Conservation (phyloP, 2,113 vertebrate species). For the Gyps fulvus region DNA sequence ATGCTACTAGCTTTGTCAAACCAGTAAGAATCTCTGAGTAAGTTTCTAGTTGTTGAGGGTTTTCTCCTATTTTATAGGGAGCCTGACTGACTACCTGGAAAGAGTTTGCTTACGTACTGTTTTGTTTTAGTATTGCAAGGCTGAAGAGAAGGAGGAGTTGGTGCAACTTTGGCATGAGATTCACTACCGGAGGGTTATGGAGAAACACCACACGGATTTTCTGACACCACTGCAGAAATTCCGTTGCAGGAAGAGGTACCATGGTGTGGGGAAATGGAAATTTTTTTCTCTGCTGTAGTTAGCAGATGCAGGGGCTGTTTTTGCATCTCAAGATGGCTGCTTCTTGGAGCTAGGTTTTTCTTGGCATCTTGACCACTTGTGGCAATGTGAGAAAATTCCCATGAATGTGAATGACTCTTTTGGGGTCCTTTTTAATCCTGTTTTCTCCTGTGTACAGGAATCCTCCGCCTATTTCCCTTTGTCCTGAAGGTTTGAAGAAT, state of each 20-base stretch:
- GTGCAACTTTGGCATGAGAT: constrained; percentile 71
- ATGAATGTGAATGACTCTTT: neutral
- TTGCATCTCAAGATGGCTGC: neutral
- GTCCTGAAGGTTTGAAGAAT: constrained; percentile 57
- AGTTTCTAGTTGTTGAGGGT: neutral
- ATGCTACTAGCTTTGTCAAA: neutral
- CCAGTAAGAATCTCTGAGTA: neutral
- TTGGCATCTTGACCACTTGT: neutral
- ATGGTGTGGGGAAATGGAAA: fast-evolving
- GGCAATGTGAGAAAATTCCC: neutral
- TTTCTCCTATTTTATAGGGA: neutral
- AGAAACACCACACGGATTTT: neutral
- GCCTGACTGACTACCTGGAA: neutral
- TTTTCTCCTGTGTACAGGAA: constrained; percentile 47
- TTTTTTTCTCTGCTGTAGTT: neutral
- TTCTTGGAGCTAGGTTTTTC: neutral
- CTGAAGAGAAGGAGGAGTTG: constrained; percentile 60
- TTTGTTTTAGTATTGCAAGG: constrained; percentile 38
- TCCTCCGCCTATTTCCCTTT: constrained; percentile 65
- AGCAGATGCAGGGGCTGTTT: neutral
- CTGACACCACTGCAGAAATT: constrained; percentile 69
- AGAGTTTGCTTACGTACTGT: neutral
- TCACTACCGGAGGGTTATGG: constrained; percentile 54
- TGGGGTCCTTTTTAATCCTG: neutral
- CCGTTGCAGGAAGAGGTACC: constrained; percentile 69